Conservation (phyloP, 2,797 vertebrate species). For the Parambassis ranga region DNA sequence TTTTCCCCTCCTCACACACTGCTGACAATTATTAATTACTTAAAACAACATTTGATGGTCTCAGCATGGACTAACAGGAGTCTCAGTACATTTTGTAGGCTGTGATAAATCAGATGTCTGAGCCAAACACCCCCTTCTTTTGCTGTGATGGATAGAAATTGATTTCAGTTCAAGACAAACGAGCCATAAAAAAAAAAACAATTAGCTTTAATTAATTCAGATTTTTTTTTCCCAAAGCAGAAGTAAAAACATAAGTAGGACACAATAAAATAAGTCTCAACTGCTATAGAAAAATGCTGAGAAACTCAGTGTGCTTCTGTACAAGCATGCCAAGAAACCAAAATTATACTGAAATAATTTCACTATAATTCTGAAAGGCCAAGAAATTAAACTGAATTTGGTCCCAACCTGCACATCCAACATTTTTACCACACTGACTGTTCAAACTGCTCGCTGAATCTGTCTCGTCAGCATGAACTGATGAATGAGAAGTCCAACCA, state of each 20-base stretch:
- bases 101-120: slow-evolving; percentile 34
- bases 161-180: slow-evolving; percentile 22
- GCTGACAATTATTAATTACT: no score
- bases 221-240: slow-evolving; percentile 4
- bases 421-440: neutral
- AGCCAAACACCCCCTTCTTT: slow-evolving; percentile 20
- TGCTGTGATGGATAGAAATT: slow-evolving; percentile 11
- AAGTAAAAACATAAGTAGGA: slow-evolving; percentile 10
- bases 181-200: slow-evolving; percentile 13
- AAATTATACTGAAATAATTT: neutral
- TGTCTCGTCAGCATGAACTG: no score
- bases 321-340: neutral
- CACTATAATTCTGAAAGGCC: neutral
- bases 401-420: neutral
- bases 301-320: neutral
- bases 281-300: neutral
- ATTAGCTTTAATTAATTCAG: slow-evolving; percentile 34
- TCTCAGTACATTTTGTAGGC: slow-evolving; percentile 18
- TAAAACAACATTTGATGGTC: no score
- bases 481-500: no score
- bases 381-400: neutral
- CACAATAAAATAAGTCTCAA: neutral
- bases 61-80: slow-evolving; percentile 24
- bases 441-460: no score
- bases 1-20: no score